phyloP scores from a whole-genome alignment of 2,113 vertebrate genomes.

The Cheilinus undulatus region DNA sequence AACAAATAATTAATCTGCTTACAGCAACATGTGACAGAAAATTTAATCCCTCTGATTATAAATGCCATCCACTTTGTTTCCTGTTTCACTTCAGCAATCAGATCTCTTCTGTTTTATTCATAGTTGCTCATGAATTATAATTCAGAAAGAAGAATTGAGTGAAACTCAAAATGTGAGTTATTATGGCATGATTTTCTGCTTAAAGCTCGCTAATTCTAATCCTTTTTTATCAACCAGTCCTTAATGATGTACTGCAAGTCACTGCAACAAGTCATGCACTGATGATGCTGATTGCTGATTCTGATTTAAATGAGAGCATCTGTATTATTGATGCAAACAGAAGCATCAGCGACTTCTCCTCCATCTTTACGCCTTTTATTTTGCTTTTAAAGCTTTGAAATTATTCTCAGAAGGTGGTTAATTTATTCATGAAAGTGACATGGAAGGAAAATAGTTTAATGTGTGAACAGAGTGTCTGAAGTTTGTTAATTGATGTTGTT shows the following conservation, averaged over 20 bases:
- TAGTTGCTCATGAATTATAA: not conserved
- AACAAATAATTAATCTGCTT: not conserved
- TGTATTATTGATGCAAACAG: not conserved
- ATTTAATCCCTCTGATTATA: not conserved
- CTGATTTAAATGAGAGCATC: not conserved
- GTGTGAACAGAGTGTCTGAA: slow-evolving; percentile 10
- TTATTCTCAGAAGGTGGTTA: not conserved
- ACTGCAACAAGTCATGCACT: not conserved
- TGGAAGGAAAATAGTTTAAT: slow-evolving; percentile 22
- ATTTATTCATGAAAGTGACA: slow-evolving; percentile 37
- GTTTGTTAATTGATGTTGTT: not conserved
- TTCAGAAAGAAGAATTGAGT: not conserved
- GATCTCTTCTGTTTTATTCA: not conserved
- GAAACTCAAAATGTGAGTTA: not conserved
- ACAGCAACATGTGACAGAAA: not conserved
- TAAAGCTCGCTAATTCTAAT: not conserved
- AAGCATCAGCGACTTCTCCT: not conserved
- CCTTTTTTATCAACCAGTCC: not conserved
- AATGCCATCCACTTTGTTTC: not conserved
- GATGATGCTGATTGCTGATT: not conserved
- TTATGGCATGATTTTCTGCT: not conserved
- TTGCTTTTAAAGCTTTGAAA: slow-evolving; percentile 13
- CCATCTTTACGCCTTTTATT: slow-evolving; percentile 10
- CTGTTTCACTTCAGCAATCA: not conserved
- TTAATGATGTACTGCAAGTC: not conserved